Percentiles rank a stretch among this genome's conserved stretches.
Evolutionary conservation across 1,140 invertebrate species (phyloP).

Genomic region (Eulimnadia texana): DNA sequence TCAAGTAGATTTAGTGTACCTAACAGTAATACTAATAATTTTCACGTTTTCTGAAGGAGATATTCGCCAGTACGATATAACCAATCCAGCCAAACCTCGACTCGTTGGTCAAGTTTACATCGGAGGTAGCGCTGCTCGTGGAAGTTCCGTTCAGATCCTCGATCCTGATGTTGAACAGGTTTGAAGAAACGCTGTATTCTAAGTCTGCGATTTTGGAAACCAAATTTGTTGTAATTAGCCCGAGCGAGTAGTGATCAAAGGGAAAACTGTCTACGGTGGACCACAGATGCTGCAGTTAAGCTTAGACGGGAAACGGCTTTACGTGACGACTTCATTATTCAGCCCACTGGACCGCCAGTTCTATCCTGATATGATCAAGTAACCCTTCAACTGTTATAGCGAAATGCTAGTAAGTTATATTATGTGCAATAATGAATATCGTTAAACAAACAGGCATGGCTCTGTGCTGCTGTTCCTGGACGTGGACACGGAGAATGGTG

Average conservation of each 20-base stretch:
- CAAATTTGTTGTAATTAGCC: too few species aligned
- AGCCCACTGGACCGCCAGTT: slow-evolving; percentile 89
- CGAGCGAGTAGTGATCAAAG: slow-evolving; percentile 56
- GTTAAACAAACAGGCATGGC: slow-evolving; percentile 47
- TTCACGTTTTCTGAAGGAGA: slow-evolving; percentile 41
- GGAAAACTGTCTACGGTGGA: slow-evolving; percentile 57
- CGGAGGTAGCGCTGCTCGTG: slow-evolving; percentile 61
- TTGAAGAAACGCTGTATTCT: too few species aligned
- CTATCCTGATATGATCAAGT: slow-evolving; percentile 69
- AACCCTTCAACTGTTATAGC: slow-evolving; percentile 23
- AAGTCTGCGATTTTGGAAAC: too few species aligned
- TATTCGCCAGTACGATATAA: slow-evolving; percentile 86
- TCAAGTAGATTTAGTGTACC: too few species aligned
- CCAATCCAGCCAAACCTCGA: slow-evolving; percentile 60
- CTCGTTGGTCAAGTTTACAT: slow-evolving; percentile 72
- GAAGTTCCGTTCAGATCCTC: slow-evolving; percentile 53
- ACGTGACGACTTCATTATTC: slow-evolving; percentile 79
- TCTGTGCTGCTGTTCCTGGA: slow-evolving; percentile 69
- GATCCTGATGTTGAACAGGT: slow-evolving; percentile 38
- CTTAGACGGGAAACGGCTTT: slow-evolving; percentile 84
- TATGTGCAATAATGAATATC: slow-evolving; percentile 10
- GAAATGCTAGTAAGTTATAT: slow-evolving; percentile 10
- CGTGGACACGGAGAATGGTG: slow-evolving; percentile 68
- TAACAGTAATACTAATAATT: not conserved
- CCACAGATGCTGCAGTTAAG: slow-evolving; percentile 96